Conservation (phyloP, 2,113 vertebrate genomes). For the Heterochromis multidens region DNA sequence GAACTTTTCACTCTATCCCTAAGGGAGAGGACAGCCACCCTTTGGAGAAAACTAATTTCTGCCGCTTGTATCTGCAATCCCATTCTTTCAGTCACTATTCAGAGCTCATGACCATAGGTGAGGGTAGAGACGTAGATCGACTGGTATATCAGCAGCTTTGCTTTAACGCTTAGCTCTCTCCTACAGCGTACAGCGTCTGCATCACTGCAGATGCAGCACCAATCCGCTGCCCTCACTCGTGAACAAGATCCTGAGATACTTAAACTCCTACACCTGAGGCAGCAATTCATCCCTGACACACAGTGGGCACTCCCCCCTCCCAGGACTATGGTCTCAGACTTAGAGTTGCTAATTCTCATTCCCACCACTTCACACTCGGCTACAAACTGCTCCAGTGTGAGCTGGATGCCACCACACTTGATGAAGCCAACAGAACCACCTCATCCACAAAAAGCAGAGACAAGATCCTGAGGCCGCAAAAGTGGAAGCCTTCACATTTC, state of each 20-base stretch:
- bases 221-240: not conserved
- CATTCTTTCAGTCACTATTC: no score
- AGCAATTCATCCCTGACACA: not conserved
- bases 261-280: no score
- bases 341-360: not conserved
- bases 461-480: not conserved
- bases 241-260: not conserved
- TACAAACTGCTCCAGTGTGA: rapidly evolving
- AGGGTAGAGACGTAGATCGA: no score
- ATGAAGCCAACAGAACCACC: rapidly evolving
- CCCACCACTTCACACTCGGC: not conserved
- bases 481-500: not conserved
- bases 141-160: no score
- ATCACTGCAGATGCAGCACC: not conserved
- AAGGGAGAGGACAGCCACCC: no score
- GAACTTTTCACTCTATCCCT: no score
- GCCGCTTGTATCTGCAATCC: no score
- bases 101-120: no score
- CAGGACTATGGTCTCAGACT: not conserved
- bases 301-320: not conserved
- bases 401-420: not conserved
- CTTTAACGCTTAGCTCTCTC: no score
- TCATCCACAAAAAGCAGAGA: not conserved
- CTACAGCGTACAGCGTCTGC: not conserved
- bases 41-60: no score